Base-by-base conservation (phyloP, 2,888 invertebrate species). In the Tenthredo distinguenda region DNA sequence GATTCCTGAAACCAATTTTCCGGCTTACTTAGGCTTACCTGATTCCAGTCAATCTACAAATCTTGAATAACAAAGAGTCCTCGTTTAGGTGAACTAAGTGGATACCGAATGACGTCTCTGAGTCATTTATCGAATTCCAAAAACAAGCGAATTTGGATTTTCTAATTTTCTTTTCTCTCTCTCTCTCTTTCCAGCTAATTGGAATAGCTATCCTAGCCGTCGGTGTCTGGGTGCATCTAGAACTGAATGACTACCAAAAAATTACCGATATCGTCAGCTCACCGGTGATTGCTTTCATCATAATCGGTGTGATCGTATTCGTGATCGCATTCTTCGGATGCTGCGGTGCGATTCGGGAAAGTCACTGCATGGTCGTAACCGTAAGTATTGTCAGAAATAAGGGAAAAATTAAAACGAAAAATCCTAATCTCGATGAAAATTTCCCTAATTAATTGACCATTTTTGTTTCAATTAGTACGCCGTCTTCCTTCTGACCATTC, bases 171-270 rank as follows among this genome's bases (percentile, higher is more conserved):
- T 84, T 76, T 72, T 18, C 47, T 72, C 65, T 43, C 9, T 43
- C 9, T 9, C 90, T 90, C 88, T 89, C 12, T 90, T 94, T 94
- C 65, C 94, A 97, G 97, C 92, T 97, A 91, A 95, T 96, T 89
- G 97, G 97, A 84, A 94, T 97, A 88, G 96, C 95, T 47, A 94
- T 97, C 87, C 94, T 97, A 85, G 95, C 96, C 50, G 94, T 96
- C 86, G 97, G 97, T 55, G 95, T 96, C 3, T 92, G 96, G 43
- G 95, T 96, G 89, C 95, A 96, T 88, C 93, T 96, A 65, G 95
- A 96, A 91, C 94, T 96, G 93, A 94, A 94, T 77, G 94, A 94
- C 85, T 93, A 31, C 10, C 15, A 83, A 12, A 37, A 81, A 21
- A 83, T 88, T 0, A 37, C 89, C 37, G 77, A 87, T 31, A 1